A percentile compares a stretch with the other conserved stretches of the same genome.
phyloP scores from a whole-genome alignment of 2,113 vertebrate species.

The Oceanites oceanicus region DNA sequence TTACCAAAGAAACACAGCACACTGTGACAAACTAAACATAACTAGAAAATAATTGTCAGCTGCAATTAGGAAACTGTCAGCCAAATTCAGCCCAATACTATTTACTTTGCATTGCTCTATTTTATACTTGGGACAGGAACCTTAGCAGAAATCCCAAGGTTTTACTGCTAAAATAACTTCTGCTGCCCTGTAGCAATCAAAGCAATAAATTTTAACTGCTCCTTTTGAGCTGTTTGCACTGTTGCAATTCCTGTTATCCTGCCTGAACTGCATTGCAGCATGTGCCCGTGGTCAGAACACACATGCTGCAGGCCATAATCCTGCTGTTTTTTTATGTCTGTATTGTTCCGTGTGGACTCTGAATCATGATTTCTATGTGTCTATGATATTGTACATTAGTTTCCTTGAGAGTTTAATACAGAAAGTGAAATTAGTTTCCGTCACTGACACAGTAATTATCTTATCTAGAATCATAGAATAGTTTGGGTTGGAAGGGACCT shows the following conservation, averaged over 20 bases:
- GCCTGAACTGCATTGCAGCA: not conserved
- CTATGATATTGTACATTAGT: not conserved
- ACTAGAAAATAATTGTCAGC: not conserved
- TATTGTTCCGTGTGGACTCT: not conserved
- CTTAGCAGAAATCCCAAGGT: not conserved
- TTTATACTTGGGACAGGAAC: not conserved
- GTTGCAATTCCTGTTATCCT: not conserved
- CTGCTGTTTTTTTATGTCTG: not conserved
- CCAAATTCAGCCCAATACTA: not conserved
- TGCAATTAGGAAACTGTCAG: not conserved
- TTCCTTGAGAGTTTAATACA: not conserved
- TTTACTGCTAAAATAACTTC: not conserved
- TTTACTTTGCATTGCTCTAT: not conserved
- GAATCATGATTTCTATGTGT: not conserved
- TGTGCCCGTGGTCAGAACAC: not conserved
- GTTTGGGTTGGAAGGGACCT: too few relatives aligned
- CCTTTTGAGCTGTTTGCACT: not conserved
- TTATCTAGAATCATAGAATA: not conserved
- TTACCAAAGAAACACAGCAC: not conserved
- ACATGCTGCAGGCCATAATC: not conserved
- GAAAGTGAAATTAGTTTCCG: conserved; percentile 35
- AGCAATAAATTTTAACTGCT: not conserved
- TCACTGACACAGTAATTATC: not conserved
- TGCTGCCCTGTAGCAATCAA: not conserved
- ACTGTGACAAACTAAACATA: not conserved